phyloP scores from a whole-genome alignment of 92 coral and sea anemone species.

The Phenganax stokvisi region DNA sequence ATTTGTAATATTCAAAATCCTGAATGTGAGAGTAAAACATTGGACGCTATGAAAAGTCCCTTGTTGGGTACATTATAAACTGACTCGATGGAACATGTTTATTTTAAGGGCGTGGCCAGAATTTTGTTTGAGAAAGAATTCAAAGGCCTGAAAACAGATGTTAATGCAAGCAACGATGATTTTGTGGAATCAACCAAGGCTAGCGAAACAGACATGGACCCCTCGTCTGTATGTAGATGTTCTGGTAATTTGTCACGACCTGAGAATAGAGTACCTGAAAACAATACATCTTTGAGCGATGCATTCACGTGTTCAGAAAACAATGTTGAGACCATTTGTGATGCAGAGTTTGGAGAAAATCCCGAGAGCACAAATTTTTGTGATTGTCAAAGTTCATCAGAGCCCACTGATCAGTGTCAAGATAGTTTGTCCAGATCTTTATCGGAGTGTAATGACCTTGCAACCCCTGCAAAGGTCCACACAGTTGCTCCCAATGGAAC shows the following conservation, averaged over 20 bases:
- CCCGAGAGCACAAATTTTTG: no score
- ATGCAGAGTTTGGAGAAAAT: no score
- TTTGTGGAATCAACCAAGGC: not conserved
- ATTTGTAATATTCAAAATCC: not conserved
- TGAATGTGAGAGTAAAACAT: not conserved
- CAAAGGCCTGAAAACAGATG: not conserved
- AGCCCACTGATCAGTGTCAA: not conserved
- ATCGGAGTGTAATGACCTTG: not conserved
- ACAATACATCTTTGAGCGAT: no score
- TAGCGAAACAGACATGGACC: not conserved
- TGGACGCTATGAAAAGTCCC: no score
- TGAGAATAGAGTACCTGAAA: no score
- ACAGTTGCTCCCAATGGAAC: not conserved
- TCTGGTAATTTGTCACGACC: no score
- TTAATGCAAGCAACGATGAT: not conserved
- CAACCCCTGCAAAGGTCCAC: not conserved
- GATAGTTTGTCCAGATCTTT: not conserved
- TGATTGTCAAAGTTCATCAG: no score
- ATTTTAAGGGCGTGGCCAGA: conserved; percentile 33
- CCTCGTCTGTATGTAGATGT: no score
- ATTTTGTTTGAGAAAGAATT: conserved; percentile 14
- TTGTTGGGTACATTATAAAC: no score
- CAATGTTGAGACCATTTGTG: no score
- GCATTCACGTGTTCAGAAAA: no score
- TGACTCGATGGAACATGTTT: not conserved